Base-by-base conservation (phyloP, 2,888 invertebrate genomes). In the Cantharis rustica region DNA sequence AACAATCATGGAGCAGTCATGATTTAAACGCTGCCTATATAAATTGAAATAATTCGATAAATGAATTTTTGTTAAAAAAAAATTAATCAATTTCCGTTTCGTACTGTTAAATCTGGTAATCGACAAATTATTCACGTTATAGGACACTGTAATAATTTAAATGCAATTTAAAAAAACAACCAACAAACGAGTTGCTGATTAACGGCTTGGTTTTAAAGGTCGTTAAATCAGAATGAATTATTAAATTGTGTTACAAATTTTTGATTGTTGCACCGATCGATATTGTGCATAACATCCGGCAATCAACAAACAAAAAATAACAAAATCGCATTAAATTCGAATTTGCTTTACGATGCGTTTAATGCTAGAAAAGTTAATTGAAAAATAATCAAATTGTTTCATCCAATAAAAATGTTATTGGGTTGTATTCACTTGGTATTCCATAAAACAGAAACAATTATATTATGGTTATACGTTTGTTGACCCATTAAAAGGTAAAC, bases 221-320 rank as follows among this genome's bases (percentile, higher is more conserved):
- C 16, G 31, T 69, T 27, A 70, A 70, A 61, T 61, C 61, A 62
- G 61, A 70, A 61, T 20, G 61, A 31, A 20, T 17, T 11, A 69
- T 20, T 17, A 61, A 70, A 70, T 16, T 70, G 70, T 61, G 15
- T 20, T 70, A 62, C 71, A 71, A 71, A 61, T 71, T 71, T 71
- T 47, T 15, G 47, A 71, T 61, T 61, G 23, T 69, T 71, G 61
- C 27, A 26, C n/a, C 62, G 71, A 26, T 61, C 23, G 62, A 71
- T 71, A 71, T 71, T 71, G 15, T 20, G 71, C 71, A 26, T 71
- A 47, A 61, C 27, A 71, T 71, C 71, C 61, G 71, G 71, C 23
- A 71, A 71, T 62, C 62, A 71, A 71, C 71, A 71, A 71, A 63
- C 71, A 63, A 63, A 23, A 71, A 71, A 71, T 71, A 71, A 70